phyloP scores from a whole-genome alignment of 2,113 vertebrate genomes.

The Neopipo cinnamomea region DNA sequence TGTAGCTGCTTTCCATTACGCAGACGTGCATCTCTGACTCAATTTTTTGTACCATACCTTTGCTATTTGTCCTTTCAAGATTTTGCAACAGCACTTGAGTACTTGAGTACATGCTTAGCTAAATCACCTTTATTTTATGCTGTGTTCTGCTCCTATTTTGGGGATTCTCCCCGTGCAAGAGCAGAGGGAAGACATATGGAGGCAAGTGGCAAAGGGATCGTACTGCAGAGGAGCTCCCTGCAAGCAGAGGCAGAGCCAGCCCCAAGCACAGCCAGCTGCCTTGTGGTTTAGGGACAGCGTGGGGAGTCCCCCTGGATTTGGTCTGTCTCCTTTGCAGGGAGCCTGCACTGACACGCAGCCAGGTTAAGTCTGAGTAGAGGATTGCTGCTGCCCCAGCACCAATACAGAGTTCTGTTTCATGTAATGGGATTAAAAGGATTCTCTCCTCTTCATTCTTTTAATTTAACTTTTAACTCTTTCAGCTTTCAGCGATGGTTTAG shows the following conservation, averaged over 20 bases:
- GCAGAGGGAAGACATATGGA: rapidly evolving
- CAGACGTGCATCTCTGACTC: not conserved
- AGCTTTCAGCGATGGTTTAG: not conserved
- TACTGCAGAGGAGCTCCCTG: not conserved
- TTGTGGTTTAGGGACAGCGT: too few species aligned
- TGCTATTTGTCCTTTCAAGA: not conserved
- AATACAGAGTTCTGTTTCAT: not conserved
- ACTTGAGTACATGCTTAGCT: not conserved
- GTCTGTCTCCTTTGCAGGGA: not conserved
- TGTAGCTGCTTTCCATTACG: not conserved
- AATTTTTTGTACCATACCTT: not conserved
- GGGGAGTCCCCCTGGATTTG: not conserved
- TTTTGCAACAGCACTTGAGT: not conserved
- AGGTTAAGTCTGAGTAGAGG: not conserved
- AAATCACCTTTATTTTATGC: not conserved
- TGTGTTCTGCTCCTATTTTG: not conserved
- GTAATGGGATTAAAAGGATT: not conserved
- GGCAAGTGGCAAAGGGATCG: not conserved
- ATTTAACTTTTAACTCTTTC: not conserved
- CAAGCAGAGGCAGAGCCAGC: not conserved
- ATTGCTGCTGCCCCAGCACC: not conserved
- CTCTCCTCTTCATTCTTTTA: not conserved
- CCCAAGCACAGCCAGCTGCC: not conserved
- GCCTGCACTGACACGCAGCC: not conserved
- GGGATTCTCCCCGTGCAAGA: not conserved